Evolutionary conservation across 2,797 vertebrate genomes (phyloP).

Genomic region (Takifugu rubripes): DNA sequence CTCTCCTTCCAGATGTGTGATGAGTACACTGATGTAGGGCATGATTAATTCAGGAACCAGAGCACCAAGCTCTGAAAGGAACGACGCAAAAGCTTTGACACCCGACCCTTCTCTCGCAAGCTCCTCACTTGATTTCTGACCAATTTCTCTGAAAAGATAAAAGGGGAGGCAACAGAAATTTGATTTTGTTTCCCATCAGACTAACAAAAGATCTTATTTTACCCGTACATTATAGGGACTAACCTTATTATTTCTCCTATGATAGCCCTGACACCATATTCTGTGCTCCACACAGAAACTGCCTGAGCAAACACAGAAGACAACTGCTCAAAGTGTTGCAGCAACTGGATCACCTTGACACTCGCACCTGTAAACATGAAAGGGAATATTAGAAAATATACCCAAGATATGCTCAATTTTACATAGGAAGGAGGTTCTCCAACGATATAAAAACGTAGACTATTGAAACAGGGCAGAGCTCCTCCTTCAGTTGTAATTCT

Average conservation of each 20-base stretch:
- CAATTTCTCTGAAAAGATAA: slow-evolving; percentile 83
- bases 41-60: slow-evolving; percentile 82
- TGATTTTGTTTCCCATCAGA: neutral
- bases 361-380: slow-evolving; percentile 80
- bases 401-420: neutral
- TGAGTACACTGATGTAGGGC: slow-evolving; percentile 87
- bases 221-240: neutral
- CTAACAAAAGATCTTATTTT: neutral
- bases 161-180: neutral
- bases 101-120: slow-evolving; percentile 83
- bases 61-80: slow-evolving; percentile 85
- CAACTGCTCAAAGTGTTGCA: slow-evolving; percentile 94
- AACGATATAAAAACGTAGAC: no score
- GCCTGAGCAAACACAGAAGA: slow-evolving; percentile 86
- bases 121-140: slow-evolving; percentile 87
- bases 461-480: neutral
- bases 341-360: slow-evolving; percentile 90
- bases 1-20: slow-evolving; percentile 91
- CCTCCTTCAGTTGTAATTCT: neutral
- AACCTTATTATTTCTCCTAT: slow-evolving; percentile 93
- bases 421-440: neutral
- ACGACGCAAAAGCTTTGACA: slow-evolving; percentile 83
- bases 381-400: neutral
- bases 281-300: slow-evolving; percentile 85
- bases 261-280: slow-evolving; percentile 87